Percentiles rank a stretch among this genome's conserved stretches.
These are phyloP conservation scores for Cephus spinipes DNA, from an alignment of 2,888 invertebrate species.

Conservation along the genomic window DNA sequence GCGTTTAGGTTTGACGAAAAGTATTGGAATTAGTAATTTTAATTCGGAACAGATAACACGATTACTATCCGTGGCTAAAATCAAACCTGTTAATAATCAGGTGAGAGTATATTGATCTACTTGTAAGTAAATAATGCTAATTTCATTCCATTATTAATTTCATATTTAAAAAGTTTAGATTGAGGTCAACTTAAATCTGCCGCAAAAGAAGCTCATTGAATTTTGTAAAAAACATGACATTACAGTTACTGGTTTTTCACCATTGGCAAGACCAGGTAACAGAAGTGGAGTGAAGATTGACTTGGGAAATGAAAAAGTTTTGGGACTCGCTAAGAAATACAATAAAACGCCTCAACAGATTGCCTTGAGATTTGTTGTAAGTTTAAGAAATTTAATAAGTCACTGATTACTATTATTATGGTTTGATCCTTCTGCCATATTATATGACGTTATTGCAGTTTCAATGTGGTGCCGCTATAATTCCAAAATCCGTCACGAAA, in stretches of 20 bases:
- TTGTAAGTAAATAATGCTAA: neutral
- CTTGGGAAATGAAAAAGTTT: constrained; percentile 75
- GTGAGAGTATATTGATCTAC: constrained; percentile 44
- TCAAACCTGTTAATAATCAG: constrained; percentile 76
- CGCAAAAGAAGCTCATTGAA: constrained; percentile 76
- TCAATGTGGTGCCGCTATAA: constrained; percentile 71
- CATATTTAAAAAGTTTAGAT: constrained; percentile 68
- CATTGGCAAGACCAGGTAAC: constrained; percentile 83
- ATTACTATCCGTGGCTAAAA: constrained; percentile 70
- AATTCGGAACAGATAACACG: constrained; percentile 79
- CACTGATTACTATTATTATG: neutral
- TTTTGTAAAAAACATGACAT: constrained; percentile 78
- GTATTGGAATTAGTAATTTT: constrained; percentile 86
- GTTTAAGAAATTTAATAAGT: constrained; percentile 30
- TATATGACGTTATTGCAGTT: constrained; percentile 59
- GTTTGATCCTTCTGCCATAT: neutral
- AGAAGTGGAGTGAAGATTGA: constrained; percentile 74
- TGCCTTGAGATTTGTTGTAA: constrained; percentile 73
- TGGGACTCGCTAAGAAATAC: constrained; percentile 71
- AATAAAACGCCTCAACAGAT: constrained; percentile 78
- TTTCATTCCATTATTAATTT: neutral
- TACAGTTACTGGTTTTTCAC: constrained; percentile 83
- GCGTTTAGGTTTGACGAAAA: constrained; percentile 73
- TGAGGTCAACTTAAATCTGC: constrained; percentile 83
- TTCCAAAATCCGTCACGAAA: constrained; percentile 72